A percentile compares a stretch with the other conserved stretches of the same genome.
Evolutionary conservation across 2,113 vertebrate species (phyloP).

Genomic region (Marcusenius ussheri): DNA sequence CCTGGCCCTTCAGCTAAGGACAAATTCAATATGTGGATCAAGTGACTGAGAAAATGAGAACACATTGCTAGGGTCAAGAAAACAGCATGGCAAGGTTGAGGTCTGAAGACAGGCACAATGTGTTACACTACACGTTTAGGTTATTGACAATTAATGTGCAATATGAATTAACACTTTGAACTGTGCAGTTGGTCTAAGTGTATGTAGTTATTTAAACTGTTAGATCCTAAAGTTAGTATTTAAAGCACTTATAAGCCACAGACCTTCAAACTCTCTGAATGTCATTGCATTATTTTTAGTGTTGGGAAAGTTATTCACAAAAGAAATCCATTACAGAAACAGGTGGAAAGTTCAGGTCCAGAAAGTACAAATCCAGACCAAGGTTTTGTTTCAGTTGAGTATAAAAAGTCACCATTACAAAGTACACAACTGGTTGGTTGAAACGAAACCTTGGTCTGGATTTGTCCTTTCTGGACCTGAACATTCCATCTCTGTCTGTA

Average conservation of each 20-base stretch:
- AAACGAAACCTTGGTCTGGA: too few relatives aligned
- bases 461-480: too few relatives aligned
- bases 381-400: too few relatives aligned
- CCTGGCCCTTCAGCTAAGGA: neutral
- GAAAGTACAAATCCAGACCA: too few relatives aligned
- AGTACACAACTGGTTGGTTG: too few relatives aligned
- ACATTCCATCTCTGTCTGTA: neutral
- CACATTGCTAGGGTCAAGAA: neutral
- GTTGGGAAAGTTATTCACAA: neutral
- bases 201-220: neutral
- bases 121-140: neutral
- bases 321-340: neutral
- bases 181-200: neutral
- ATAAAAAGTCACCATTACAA: too few relatives aligned
- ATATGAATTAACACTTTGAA: slow-evolving; percentile 4
- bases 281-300: neutral
- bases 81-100: neutral
- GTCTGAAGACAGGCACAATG: neutral
- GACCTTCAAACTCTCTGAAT: neutral
- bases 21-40: neutral
- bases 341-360: neutral
- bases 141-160: neutral
- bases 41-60: neutral
- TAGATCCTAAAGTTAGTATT: neutral
- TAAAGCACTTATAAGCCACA: neutral